Evolutionary conservation across 2,888 invertebrate species (phyloP).

Genomic region (Poecilus cupreus): DNA sequence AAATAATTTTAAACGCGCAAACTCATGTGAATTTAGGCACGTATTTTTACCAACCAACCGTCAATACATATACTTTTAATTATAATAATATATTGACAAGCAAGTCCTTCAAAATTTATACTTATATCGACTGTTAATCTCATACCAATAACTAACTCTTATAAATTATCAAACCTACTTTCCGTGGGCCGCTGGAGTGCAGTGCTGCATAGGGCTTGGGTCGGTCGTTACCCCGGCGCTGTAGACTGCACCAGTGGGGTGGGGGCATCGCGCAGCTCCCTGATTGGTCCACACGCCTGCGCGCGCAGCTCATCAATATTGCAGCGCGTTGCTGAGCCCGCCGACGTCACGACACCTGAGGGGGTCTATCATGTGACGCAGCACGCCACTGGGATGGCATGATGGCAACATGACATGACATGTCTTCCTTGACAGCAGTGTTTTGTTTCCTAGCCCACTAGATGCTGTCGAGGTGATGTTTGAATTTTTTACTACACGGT

Average conservation of each 20-base stretch:
- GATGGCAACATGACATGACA: too few relatives aligned
- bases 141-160: too few relatives aligned
- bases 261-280: neutral
- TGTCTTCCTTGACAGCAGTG: constrained; percentile 4
- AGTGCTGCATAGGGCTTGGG: constrained; percentile 20
- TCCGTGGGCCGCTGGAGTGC: constrained; percentile 36
- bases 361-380: constrained; percentile 34
- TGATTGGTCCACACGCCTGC: constrained; percentile 16
- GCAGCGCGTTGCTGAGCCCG: constrained; percentile 32
- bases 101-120: neutral
- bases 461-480: constrained; percentile 11
- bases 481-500: constrained; percentile 50
- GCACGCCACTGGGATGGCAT: constrained; percentile 30
- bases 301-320: constrained; percentile 58
- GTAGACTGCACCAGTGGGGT: neutral
- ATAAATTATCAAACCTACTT: constrained; percentile 29
- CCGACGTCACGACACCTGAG: constrained; percentile 14
- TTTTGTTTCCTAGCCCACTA: constrained; percentile 17
- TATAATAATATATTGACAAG: neutral
- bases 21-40: too few relatives aligned
- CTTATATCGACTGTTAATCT: neutral
- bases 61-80: neutral
- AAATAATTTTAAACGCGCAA: too few relatives aligned
- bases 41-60: too few relatives aligned
- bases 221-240: constrained; percentile 48